phyloP scores from a whole-genome alignment of 2,888 invertebrate species.

The Drosophila algonquin region DNA sequence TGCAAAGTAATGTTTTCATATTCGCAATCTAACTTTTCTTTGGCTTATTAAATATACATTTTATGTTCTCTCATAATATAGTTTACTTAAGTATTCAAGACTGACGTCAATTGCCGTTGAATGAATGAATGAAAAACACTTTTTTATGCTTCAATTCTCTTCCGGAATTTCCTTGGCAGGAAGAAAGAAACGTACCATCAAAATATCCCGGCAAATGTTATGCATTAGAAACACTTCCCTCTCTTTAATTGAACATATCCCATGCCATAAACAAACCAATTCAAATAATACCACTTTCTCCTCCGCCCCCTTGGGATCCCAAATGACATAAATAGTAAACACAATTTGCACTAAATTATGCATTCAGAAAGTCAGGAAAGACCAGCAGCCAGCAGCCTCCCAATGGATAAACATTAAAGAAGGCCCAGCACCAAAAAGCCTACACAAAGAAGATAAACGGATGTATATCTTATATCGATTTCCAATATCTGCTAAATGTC shows the following conservation, averaged over 20 bases:
- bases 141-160: too few species aligned
- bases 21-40: too few species aligned
- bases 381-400: background rate
- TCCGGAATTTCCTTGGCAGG: background rate
- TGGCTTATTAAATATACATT: too few species aligned
- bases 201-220: background rate
- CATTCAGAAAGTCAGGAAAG: conserved; percentile 11
- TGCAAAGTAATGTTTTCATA: too few species aligned
- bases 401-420: conserved; percentile 5
- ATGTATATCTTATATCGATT: conserved; percentile 18
- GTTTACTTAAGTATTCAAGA: too few species aligned
- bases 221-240: background rate
- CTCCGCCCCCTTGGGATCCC: background rate
- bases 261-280: background rate
- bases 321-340: conserved; percentile 36
- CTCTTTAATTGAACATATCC: background rate
- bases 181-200: background rate
- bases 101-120: too few species aligned
- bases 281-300: background rate
- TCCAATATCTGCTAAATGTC: conserved; percentile 59
- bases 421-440: background rate
- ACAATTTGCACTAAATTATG: conserved; percentile 46
- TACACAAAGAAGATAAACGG: conserved; percentile 10
- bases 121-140: background rate
- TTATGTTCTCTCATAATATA: too few species aligned